A percentile compares a stretch with the other conserved stretches of the same genome.
phyloP scores from a whole-genome alignment of 2,888 invertebrate genomes.

The Caenorhabditis doughertyi region DNA sequence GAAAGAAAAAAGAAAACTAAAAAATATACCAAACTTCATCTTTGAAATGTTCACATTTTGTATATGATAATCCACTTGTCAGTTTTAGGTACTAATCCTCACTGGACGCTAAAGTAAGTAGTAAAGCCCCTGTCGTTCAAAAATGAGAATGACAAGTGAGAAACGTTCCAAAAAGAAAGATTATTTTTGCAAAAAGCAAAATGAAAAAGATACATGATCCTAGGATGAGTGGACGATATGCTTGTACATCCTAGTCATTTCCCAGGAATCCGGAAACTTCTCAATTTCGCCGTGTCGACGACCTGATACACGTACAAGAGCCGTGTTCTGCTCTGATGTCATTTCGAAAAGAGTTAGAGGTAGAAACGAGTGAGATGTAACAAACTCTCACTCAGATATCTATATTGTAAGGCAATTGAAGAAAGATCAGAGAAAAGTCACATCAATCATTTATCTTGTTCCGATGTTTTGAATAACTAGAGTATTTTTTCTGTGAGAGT shows the following conservation, averaged over 20 bases:
- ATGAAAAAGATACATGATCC: slow-evolving; percentile 43
- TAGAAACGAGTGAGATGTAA: slow-evolving; percentile 39
- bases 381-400: slow-evolving; percentile 16
- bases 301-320: slow-evolving; percentile 57
- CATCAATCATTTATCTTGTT: slow-evolving; percentile 31
- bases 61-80: slow-evolving; percentile 23
- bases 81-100: slow-evolving; percentile 32
- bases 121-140: slow-evolving; percentile 21
- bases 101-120: background rate
- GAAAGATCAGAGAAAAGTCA: slow-evolving; percentile 29
- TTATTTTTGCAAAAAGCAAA: slow-evolving; percentile 47
- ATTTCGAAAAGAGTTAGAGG: slow-evolving; percentile 36
- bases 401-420: slow-evolving; percentile 37
- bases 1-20: background rate
- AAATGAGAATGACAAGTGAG: slow-evolving; percentile 24
- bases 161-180: slow-evolving; percentile 47
- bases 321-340: slow-evolving; percentile 62
- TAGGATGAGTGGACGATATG: slow-evolving; percentile 21
- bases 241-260: slow-evolving; percentile 63
- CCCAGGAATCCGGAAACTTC: slow-evolving; percentile 65
- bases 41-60: background rate
- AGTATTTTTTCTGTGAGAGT: background rate
- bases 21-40: background rate
- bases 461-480: slow-evolving; percentile 9
- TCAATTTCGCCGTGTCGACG: slow-evolving; percentile 59